A percentile compares a stretch with the other conserved stretches of the same genome.
Conservation (phyloP, 2,113 vertebrate species). For the Syngnathus scovelli region DNA sequence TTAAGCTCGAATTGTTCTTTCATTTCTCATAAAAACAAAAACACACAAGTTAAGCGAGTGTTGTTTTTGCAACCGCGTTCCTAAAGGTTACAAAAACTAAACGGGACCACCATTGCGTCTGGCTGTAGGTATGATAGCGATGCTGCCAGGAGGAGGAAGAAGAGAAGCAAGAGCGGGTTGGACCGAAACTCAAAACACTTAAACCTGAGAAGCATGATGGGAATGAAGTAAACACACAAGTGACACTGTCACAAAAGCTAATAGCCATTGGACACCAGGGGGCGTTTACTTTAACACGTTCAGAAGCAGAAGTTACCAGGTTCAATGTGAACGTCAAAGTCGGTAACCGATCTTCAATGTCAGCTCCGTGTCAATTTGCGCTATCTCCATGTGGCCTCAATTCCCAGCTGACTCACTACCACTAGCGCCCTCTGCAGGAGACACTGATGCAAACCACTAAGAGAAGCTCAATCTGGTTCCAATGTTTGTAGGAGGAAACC, state of each 20-base stretch:
- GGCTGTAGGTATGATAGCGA: background rate
- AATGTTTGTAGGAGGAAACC: background rate
- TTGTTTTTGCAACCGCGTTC: background rate
- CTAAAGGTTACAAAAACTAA: slow-evolving; percentile 1
- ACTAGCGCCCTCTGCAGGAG: background rate
- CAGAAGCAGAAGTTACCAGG: too few relatives aligned
- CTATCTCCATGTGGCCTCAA: background rate
- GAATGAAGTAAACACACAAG: background rate
- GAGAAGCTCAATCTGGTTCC: background rate
- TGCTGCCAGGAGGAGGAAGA: background rate
- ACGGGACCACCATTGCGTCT: background rate
- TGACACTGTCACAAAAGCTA: background rate
- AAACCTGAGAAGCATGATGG: background rate
- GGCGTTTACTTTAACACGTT: too few relatives aligned
- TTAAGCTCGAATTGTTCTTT: background rate
- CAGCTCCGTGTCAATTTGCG: background rate
- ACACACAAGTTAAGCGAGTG: background rate
- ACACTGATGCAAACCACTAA: background rate
- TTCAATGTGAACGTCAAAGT: too few relatives aligned
- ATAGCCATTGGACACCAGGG: too few relatives aligned
- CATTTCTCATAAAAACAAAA: background rate
- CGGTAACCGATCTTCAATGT: background rate
- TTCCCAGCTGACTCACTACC: background rate
- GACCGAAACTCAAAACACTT: background rate
- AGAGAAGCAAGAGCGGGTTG: background rate